A percentile compares a stretch with the other conserved stretches of the same genome.
Conservation (phyloP, 1,140 invertebrate species). For the Forficula auricularia region DNA sequence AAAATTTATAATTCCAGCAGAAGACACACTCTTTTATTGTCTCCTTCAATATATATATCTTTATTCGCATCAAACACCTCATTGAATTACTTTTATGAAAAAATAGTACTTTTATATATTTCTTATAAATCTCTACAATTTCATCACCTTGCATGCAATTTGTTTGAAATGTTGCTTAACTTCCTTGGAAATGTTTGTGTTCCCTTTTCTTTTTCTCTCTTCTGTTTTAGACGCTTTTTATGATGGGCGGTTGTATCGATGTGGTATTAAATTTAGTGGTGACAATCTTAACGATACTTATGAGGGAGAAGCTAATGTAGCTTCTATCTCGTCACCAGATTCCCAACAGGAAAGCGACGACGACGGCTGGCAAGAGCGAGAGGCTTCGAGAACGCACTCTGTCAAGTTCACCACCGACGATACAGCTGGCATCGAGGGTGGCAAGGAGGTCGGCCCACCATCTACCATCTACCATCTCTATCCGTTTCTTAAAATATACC, state of each 20-base stretch:
- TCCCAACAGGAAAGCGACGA: constrained; percentile 27
- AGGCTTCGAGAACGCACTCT: constrained; percentile 62
- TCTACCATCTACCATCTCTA: too few species aligned
- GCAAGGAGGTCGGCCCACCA: constrained; percentile 54
- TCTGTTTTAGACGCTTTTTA: constrained; percentile 17
- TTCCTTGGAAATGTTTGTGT: constrained; percentile 5
- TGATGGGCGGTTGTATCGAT: constrained; percentile 27
- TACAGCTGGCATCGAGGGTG: constrained; percentile 43
- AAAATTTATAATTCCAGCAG: too few species aligned
- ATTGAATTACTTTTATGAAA: too few species aligned
- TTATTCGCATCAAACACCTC: too few species aligned
- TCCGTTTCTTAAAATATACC: too few species aligned
- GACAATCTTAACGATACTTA: constrained; percentile 9
- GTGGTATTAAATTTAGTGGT: constrained; percentile 21
- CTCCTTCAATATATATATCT: too few species aligned
- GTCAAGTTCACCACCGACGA: constrained; percentile 69
- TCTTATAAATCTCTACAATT: too few species aligned
- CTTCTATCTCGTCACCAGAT: constrained; percentile 14
- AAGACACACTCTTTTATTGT: too few species aligned
- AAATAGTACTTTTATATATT: too few species aligned
- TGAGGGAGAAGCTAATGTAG: constrained; percentile 15
- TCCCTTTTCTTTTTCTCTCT: constrained; percentile 11
- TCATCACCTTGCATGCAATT: too few species aligned
- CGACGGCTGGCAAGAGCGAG: constrained; percentile 55
- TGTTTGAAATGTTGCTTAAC: too few species aligned